Base-by-base conservation (phyloP, 2,797 vertebrate species). In the Lates japonicus region DNA sequence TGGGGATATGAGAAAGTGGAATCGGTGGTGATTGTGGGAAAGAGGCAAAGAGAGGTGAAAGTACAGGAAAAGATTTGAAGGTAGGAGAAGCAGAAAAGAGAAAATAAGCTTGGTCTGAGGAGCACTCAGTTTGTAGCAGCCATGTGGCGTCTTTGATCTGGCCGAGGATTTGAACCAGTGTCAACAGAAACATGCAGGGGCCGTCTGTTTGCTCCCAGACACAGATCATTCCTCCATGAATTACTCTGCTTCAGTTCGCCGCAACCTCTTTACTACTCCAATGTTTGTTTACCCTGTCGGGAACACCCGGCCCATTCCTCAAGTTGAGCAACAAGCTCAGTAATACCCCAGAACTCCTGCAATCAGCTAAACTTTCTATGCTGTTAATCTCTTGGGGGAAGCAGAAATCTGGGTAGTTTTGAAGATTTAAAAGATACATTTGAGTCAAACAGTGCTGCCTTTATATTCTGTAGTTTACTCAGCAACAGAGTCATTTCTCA, bases 111-210 rank as follows among this genome's bases (percentile, higher is more conserved):
- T 13, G n/a, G 78, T 82, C 68, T 46, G 58, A 82, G 70, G 77
- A 85, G 65, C 66, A 16, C 60, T 79, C 20, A 13, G 70, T 83
- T 94, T 81, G 65, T 76, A 81, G 78, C 74, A 88, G 83, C 87
- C 87, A 88, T 92, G 87, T 91, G 91, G 90, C 48, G 74, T 85
- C 93, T 95, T 95, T 95, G 90, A 95, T 94, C 91, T 86, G 82
- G 68, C 73, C 49, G 54, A 82, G 69, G 78, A 87, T 85, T 93
- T 93, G 87, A 93, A 91, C 74, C 55, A 58, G 78, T 84, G 84
- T 93, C 89, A 92, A 88, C 82, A 91, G 87, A 92, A 93, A 91
- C 82, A 86, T 85, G 76, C 73, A 82, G 77, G 59, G 82, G 70
- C 78, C 76, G 68, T 79, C 64, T 92, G 83, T 92, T 91, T 78